Percentiles rank a stretch among this genome's conserved stretches.
phyloP scores from a whole-genome alignment of 2,113 vertebrate genomes.

The Craseonycteris thonglongyai region DNA sequence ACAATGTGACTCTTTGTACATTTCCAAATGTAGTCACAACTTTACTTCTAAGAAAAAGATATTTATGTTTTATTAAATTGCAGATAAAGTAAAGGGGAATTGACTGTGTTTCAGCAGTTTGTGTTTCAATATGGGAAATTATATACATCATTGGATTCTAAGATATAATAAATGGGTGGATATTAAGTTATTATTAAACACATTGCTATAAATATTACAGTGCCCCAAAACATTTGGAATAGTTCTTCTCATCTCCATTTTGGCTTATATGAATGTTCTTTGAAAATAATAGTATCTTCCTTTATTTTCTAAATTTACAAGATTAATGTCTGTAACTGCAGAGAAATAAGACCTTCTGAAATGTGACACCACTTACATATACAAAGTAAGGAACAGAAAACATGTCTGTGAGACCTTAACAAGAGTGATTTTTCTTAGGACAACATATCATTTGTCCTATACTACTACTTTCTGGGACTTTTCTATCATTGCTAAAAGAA shows the following conservation, averaged over 20 bases:
- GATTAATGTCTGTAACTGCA: neutral
- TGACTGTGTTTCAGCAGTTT: neutral
- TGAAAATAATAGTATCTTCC: neutral
- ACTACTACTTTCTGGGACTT: neutral
- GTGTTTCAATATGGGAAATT: neutral
- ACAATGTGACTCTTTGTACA: neutral
- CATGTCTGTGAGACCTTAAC: neutral
- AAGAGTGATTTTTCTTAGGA: neutral
- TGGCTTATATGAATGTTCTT: neutral
- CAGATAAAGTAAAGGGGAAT: slow-evolving; percentile 21
- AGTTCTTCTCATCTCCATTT: neutral
- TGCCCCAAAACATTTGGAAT: neutral
- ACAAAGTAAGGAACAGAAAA: neutral
- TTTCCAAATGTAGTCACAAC: neutral
- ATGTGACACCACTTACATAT: neutral
- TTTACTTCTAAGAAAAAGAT: neutral
- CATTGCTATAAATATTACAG: neutral
- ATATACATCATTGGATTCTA: neutral
- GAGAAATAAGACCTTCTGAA: neutral
- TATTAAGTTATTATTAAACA: neutral
- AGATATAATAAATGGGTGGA: neutral
- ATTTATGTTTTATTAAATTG: neutral
- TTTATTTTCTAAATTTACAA: slow-evolving; percentile 16
- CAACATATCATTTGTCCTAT: neutral
- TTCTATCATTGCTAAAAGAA: neutral